Percentiles rank a stretch among this genome's conserved stretches.
phyloP scores from a whole-genome alignment of 2,797 vertebrate genomes.

The Tinamus major region DNA sequence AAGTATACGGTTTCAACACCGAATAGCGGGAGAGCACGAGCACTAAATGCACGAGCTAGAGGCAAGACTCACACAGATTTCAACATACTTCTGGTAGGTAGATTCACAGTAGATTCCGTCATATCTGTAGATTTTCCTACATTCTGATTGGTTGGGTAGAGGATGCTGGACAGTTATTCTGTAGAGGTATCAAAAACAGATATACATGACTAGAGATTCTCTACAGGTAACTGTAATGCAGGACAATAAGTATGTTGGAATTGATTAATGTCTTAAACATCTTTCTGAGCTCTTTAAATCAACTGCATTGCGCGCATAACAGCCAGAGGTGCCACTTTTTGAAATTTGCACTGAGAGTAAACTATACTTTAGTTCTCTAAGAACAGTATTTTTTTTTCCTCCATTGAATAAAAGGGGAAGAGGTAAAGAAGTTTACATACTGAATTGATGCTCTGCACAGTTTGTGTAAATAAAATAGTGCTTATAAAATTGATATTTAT shows the following conservation, averaged over 20 bases:
- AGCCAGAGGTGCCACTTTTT: conserved; percentile 68
- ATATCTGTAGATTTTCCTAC: conserved; percentile 89
- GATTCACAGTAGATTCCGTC: conserved; percentile 88
- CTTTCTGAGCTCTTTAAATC: conserved; percentile 70
- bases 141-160: conserved; percentile 88
- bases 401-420: conserved; percentile 63
- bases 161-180: conserved; percentile 88
- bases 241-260: conserved; percentile 82
- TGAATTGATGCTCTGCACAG: conserved; percentile 19
- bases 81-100: conserved; percentile 89
- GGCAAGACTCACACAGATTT: conserved; percentile 88
- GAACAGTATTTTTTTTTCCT: neutral
- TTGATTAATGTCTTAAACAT: conserved; percentile 64
- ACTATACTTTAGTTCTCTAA: conserved; percentile 63
- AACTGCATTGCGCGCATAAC: conserved; percentile 69
- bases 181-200: conserved; percentile 88
- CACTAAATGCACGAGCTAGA: conserved; percentile 85
- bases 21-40: conserved; percentile 82
- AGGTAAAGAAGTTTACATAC: conserved; percentile 48
- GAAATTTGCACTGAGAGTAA: conserved; percentile 72
- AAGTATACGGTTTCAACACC: conserved; percentile 77
- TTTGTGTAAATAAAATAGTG: neutral
- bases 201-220: conserved; percentile 85
- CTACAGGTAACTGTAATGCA: conserved; percentile 84
- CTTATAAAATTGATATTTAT: conserved; percentile 41